phyloP scores from a whole-genome alignment of 2,797 vertebrate genomes.

The Typhlichthys subterraneus region DNA sequence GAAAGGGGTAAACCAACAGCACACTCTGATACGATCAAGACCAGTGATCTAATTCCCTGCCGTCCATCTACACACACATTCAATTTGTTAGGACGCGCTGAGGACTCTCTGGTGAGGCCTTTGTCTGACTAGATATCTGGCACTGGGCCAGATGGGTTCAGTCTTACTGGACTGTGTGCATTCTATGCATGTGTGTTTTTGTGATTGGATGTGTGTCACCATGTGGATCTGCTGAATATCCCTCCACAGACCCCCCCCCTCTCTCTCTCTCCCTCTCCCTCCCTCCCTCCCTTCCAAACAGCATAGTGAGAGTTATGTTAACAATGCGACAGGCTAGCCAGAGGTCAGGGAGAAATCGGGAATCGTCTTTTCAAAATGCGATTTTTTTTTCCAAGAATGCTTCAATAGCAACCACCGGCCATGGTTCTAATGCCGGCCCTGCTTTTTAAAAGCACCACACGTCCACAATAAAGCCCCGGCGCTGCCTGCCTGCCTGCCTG shows the following conservation, averaged over 20 bases:
- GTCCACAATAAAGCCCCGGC: constrained; percentile 49
- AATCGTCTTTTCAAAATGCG: not conserved
- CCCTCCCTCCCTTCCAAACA: constrained; percentile 27
- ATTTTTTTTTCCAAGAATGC: constrained; percentile 20
- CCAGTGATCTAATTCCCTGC: constrained; percentile 81
- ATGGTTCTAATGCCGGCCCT: constrained; percentile 30
- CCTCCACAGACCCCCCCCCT: constrained; percentile 24
- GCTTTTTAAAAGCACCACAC: constrained; percentile 52
- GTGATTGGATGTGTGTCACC: constrained; percentile 33
- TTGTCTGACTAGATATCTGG: constrained; percentile 75
- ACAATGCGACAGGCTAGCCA: constrained; percentile 13
- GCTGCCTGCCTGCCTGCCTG: constrained; percentile 34
- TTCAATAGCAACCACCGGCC: constrained; percentile 26
- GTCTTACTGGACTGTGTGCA: not conserved
- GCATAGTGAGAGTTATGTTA: constrained; percentile 17
- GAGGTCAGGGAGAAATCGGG: constrained; percentile 9
- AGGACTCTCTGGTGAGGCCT: constrained; percentile 78
- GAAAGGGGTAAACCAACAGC: constrained; percentile 74
- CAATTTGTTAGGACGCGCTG: constrained; percentile 80
- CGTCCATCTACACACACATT: constrained; percentile 82
- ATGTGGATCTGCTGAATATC: constrained; percentile 40
- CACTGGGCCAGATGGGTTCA: constrained; percentile 37
- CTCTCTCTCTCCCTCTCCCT: constrained; percentile 8
- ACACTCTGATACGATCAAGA: constrained; percentile 80
- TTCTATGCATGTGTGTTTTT: not conserved